phyloP scores from a whole-genome alignment of 2,113 vertebrate genomes.

The Charadrius vociferus region DNA sequence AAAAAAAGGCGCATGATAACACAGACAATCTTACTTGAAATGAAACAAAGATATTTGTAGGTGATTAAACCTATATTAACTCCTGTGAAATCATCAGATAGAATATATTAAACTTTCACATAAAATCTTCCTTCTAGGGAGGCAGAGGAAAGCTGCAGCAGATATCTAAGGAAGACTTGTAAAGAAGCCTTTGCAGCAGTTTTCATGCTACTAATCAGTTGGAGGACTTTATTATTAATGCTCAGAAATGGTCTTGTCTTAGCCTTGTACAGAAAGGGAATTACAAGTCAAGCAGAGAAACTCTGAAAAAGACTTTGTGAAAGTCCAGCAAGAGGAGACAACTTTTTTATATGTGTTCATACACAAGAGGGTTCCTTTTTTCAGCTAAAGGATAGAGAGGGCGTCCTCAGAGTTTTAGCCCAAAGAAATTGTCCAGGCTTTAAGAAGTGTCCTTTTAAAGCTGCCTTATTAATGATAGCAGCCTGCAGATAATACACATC shows the following conservation, averaged over 20 bases:
- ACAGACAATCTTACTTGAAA: background rate
- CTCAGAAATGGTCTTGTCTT: background rate
- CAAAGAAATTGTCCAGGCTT: constrained; percentile 42
- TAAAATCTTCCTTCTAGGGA: background rate
- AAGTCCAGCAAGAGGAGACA: background rate
- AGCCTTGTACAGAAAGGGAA: background rate
- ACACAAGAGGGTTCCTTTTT: background rate
- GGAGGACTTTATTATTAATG: constrained; percentile 10
- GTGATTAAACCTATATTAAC: background rate
- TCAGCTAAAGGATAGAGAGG: background rate
- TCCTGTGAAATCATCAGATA: background rate
- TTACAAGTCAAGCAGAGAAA: background rate
- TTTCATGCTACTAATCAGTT: background rate
- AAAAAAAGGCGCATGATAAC: background rate
- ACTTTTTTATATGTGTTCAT: background rate
- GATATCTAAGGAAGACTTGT: background rate
- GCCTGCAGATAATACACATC: constrained; percentile 61
- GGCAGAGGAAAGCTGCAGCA: background rate
- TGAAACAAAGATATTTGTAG: background rate
- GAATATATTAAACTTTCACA: background rate
- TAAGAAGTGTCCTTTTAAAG: constrained; percentile 63
- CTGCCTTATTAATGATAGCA: constrained; percentile 51
- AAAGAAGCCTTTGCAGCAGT: background rate
- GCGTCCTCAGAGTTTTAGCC: constrained; percentile 14
- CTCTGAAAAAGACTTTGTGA: background rate